These are phyloP conservation scores for Acleris laterana DNA, from an alignment of 2,888 invertebrate species.

Conservation along the genomic window DNA sequence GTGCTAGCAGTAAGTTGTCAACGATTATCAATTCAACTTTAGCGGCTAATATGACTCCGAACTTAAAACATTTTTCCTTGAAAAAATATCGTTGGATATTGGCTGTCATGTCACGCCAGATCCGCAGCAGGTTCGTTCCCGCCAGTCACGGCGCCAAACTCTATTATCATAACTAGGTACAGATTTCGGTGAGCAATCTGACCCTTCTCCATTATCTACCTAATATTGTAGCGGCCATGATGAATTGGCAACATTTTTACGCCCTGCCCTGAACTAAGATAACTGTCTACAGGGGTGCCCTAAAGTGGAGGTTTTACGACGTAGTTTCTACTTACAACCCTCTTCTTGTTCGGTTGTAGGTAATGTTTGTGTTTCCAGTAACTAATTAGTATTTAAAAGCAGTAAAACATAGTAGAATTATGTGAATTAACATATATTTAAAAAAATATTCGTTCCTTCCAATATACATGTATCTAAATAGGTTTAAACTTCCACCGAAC, in stretches of 20 bases:
- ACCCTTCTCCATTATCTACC: slow-evolving; percentile 62
- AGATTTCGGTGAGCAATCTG: slow-evolving; percentile 58
- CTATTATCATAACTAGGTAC: slow-evolving; percentile 67
- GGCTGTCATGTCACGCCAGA: slow-evolving; percentile 32
- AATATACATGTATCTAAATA: too few species aligned
- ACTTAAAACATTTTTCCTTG: slow-evolving; percentile 33
- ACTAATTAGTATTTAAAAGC: too few species aligned
- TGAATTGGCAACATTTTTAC: slow-evolving; percentile 65
- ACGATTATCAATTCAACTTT: too few species aligned
- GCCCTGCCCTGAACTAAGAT: slow-evolving; percentile 29
- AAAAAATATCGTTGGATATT: slow-evolving; percentile 46
- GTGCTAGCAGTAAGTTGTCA: too few species aligned
- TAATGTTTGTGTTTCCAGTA: too few species aligned
- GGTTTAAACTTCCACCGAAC: too few species aligned
- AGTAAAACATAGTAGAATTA: too few species aligned
- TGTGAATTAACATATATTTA: too few species aligned
- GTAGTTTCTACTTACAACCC: slow-evolving; percentile 6
- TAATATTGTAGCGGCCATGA: slow-evolving; percentile 56
- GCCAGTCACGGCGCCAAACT: slow-evolving; percentile 49
- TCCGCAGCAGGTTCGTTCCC: slow-evolving; percentile 20
- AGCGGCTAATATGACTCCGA: too few species aligned
- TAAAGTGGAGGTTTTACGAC: slow-evolving; percentile 28
- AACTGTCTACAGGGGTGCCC: slow-evolving; percentile 15
- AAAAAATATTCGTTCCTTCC: too few species aligned
- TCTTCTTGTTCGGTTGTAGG: slow-evolving; percentile 10